Base-by-base conservation (phyloP, 2,113 vertebrate species). In the Puma concolor region DNA sequence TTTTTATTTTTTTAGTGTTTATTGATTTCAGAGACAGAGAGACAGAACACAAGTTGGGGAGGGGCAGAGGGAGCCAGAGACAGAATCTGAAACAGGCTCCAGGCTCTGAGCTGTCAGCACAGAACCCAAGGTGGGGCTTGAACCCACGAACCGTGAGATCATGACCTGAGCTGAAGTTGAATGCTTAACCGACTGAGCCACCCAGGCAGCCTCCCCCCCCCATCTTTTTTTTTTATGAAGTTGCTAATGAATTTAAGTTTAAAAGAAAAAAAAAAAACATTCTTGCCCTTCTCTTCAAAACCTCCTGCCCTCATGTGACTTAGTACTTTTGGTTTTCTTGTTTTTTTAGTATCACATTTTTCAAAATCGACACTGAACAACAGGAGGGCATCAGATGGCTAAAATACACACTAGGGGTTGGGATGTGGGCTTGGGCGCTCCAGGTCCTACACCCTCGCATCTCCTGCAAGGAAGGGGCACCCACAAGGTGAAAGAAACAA, bases 171-270 rank as follows among this genome's bases (percentile, higher is more conserved):
- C 8, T 9, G 44, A 44, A 44, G 44, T 9, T 44, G 44, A 44
- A 44, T 1, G 44, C 44, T 44, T 44, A 44, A 44, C 44, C 1
- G 44, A 44, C 44, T 44, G 44, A 44, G 44, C 44, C 44, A 44
- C 44, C 44, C 44, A 44, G 44, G 44, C 44, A 44, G 44, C 44
- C 44, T 44, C 44, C 44, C 44, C 41, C 41, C 44, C 44, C 7
- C 44, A 44, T 44, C 44, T 44, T 44, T 64, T 23, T 89, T 66
- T 50, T 52, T 88, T 63, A 67, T 74, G 38, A 83, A 66, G n/a
- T 87, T 91, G 48, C 48, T 97, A n/a, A 27, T 94, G 60, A 76
- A 91, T 96, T 96, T 92, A 92, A 77, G 38, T 81, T 96, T 80
- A 71, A 48, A 91, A 71, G 31, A 3, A 95, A 64, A 50, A 94